Base-by-base conservation (phyloP, 2,888 invertebrate genomes). In the Oeneis ivallda region DNA sequence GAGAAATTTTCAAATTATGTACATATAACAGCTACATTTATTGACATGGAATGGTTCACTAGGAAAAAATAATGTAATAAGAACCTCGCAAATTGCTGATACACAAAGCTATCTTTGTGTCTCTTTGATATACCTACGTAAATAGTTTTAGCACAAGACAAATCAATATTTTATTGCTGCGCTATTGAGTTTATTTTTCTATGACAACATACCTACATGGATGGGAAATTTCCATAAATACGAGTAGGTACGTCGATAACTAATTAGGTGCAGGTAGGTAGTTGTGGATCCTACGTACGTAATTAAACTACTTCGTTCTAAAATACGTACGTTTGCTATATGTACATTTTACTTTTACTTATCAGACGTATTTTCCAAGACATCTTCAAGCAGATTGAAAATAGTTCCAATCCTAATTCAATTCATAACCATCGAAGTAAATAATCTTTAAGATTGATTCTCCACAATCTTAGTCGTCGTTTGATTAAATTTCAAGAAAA, bases 371-470 rank as follows among this genome's bases (percentile, higher is more conserved):
- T 15, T 17, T 15, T 45, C 45, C 45, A n/a, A 1, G 10, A 47
- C 9, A 47, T 47, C 15, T 41, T 13, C 41, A 9, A 15, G 45
- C 15, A 45, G 19, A 49, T 49, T 49, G 11, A 26, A 50, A 13
- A 50, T 56, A 56, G 59, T 59, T 47, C 59, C 13, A 3, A 7
- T 54, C 52, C 59, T 63, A 68, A 65, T 67, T 67, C 72, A 56
- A 75, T 77, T 76, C 70, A 76, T 63, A 75, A 64, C 69, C 75
- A 78, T 65, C 70, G 73, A 82, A 87, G 89, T 75, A 86, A 86
- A 85, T 90, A 89, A 89, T 86, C 87, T 76, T 37, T 54, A 49
- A 73, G 80, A 86, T 86, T 84, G 82, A 86, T 84, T 82, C 79
- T 78, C 57, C 47, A 76, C 78, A 78, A 82, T 82, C 80, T 82